Conservation (phyloP, 1,140 invertebrate species). For the Saxidomus purpurata region DNA sequence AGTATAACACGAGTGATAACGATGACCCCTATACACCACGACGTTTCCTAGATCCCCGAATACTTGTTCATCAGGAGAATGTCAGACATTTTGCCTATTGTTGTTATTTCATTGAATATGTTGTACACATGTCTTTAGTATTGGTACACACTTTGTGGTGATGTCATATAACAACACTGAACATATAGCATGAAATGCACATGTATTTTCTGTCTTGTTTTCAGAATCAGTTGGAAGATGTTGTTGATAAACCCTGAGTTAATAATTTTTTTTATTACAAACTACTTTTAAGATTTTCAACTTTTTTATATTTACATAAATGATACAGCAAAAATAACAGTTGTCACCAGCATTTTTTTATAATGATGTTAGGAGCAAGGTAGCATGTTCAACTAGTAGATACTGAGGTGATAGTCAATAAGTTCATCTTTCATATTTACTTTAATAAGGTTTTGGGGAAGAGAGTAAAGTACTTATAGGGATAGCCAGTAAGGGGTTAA, state of each 20-base stretch:
- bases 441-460: no score
- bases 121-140: background rate
- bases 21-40: conserved; percentile 33
- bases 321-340: no score
- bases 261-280: no score
- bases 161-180: background rate
- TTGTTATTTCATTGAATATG: conserved; percentile 4
- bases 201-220: background rate
- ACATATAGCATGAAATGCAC: conserved; percentile 29
- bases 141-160: conserved; percentile 24
- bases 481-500: no score
- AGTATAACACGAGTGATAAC: conserved; percentile 26
- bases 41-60: conserved; percentile 7
- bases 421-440: no score
- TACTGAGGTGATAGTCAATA: no score
- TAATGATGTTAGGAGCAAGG: no score
- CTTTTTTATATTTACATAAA: no score
- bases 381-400: no score
- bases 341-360: no score
- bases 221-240: background rate
- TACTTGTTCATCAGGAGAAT: conserved; percentile 51
- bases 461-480: no score
- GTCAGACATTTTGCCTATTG: conserved; percentile 11
- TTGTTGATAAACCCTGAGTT: no score
- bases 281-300: background rate